phyloP scores from a whole-genome alignment of 2,113 vertebrate species.

The Arizona elegans region DNA sequence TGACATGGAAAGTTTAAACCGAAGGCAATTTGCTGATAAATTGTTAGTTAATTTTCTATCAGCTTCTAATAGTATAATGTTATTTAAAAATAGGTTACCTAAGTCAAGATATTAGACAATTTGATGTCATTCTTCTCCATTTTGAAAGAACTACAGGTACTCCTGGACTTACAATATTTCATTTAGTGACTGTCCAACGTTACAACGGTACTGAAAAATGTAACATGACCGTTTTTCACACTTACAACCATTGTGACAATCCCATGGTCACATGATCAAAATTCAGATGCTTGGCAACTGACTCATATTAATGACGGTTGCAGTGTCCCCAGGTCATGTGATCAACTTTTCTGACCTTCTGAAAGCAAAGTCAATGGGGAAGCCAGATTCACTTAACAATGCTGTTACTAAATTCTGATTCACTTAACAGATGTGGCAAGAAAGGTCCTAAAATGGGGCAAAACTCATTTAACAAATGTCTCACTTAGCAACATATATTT shows the following conservation, averaged over 20 bases:
- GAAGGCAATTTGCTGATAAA: background rate
- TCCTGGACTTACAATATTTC: background rate
- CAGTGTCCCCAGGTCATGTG: too few species aligned
- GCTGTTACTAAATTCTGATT: too few species aligned
- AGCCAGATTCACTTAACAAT: too few species aligned
- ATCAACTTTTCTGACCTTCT: too few species aligned
- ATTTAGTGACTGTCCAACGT: background rate
- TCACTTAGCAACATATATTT: too few species aligned
- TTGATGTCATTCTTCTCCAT: background rate
- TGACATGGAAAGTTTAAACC: rapidly evolving
- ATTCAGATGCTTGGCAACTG: too few species aligned
- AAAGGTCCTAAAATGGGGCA: too few species aligned
- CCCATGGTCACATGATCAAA: background rate
- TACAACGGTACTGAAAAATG: background rate
- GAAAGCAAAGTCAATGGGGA: too few species aligned
- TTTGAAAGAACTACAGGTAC: background rate
- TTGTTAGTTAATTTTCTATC: background rate
- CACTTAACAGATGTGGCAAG: too few species aligned
- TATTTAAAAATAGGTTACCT: background rate
- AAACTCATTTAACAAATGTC: too few species aligned
- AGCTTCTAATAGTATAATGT: background rate
- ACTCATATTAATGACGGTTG: too few species aligned
- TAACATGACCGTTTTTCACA: background rate
- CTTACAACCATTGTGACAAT: background rate
- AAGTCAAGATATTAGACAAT: background rate